Base-by-base conservation (phyloP, 1,140 invertebrate genomes). In the Pectinophora gossypiella region DNA sequence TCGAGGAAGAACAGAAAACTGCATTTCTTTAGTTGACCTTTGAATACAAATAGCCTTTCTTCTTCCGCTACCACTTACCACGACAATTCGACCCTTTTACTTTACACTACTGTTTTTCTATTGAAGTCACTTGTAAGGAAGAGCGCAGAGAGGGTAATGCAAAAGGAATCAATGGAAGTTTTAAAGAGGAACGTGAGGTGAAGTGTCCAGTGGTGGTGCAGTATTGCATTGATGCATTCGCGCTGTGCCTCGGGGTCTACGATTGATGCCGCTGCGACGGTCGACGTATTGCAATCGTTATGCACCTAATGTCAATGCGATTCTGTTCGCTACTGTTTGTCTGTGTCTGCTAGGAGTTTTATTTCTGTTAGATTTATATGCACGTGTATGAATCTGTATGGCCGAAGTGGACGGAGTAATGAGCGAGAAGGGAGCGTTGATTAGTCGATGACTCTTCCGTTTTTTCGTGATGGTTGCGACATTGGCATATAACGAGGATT, bases 281-380 rank as follows among this genome's bases (percentile, higher is more conserved):
- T 59, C 50, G 64, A 85, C 76, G 76, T 76, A 85, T 85, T 72
- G 76, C 75, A 72, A 67, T 85, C 81, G 81, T 85, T 85, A 85
- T 82, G 76, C 66, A 72, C 63, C 76, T 80, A 85, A 82, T 76
- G 78, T 80, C 76, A 79, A 66, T 78, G 66, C 68, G 68, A 76
- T 65, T 50, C 65, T 63, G 65, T 67, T 73, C 64, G 65, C 72
- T 64, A 60, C 72, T 68, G 76, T 81, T 68, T 63, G 68, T 76
- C 68, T 70, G 59, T 73, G 72, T 78, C 72, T 52, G 55, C 35
- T 81, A 80, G 27, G 27, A 32, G 27, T 32, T 32, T 32, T 32
- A 78, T 83, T 75, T 71, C 68, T 56, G 48, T 51, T 58, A 59
- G 43, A 56, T 50, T 13, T 12, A 22, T 36, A n/a, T 9, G 27